Evolutionary conservation across 2,888 invertebrate species (phyloP), one percentile per base, ranked within the genome.

Genomic region (Branchipolynoe longqiensis): DNA sequence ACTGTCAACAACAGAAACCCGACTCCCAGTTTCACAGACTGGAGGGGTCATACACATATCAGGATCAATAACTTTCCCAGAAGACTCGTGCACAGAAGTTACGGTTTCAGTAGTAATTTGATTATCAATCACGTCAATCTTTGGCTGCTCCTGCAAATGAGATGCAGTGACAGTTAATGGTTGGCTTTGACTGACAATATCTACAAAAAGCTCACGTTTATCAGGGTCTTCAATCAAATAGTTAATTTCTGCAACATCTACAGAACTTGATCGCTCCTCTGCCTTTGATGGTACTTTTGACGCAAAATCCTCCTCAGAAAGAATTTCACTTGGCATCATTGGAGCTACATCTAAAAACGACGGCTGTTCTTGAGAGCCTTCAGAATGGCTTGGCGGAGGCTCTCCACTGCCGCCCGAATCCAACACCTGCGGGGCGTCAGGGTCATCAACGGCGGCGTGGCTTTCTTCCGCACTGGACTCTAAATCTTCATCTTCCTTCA

Each of bases 111-210:
- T 54, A 54, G 78, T 31, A 78, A 54, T 3, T 33, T 74, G 40
- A 48, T 48, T 54, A 54, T 48, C 81, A 81, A 33, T 82, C 58
- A 58, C 83, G n/a, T 74, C 25, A 31, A n/a, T 22, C 64, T 81
- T 74, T 69, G 62, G 62, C 25, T 89, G 88, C 83, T 87, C 87
- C 78, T 78, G 48, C 78, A 78, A 78, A 31, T 78, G 78, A 48
- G 41, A 54, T 78, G 78, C 48, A 28, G 12, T 69, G 2, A 69
- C 18, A 69, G 69, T 33, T 69, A 69, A 3, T 33, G 12, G 18
- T 69, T 69, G 33, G 69, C 36, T 22, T 36, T 69, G 3, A 33
- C 36, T 18, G 8, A 48, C 69, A 18, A 25, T 62, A 62, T 25
- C 62, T 28, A 69, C 12, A 33, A 69, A 18, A 69, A 36, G 36